Conservation (phyloP, 2,113 vertebrate species). For the Tichodroma muraria region DNA sequence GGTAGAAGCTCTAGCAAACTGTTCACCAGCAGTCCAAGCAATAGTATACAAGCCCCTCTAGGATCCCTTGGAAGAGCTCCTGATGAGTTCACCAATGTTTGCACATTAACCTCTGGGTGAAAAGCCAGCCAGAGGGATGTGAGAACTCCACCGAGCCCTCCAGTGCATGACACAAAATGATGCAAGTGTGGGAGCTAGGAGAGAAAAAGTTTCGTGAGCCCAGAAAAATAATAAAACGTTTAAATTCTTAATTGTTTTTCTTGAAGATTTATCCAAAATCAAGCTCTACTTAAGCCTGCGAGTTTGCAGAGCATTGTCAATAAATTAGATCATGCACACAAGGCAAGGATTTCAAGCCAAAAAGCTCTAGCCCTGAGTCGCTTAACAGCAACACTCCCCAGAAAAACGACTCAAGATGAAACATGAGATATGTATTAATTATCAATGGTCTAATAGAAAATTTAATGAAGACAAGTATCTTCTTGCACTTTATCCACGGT, state of each 20-base stretch:
- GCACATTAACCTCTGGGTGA: conserved; percentile 31
- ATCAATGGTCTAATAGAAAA: conserved; percentile 65
- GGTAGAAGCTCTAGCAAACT: conserved; percentile 33
- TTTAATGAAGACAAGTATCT: conserved; percentile 64
- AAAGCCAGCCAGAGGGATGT: conserved; percentile 30
- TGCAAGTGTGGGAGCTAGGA: conserved; percentile 32
- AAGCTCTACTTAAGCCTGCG: conserved; percentile 13
- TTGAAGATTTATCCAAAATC: conserved; percentile 50
- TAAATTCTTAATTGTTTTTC: conserved; percentile 57
- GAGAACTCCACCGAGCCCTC: neutral
- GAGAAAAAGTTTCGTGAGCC: conserved; percentile 6
- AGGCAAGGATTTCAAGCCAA: conserved; percentile 52
- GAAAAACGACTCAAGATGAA: conserved; percentile 45
- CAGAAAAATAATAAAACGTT: conserved; percentile 60
- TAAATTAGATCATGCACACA: conserved; percentile 66
- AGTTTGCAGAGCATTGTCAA: conserved; percentile 52
- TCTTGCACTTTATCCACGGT: conserved; percentile 57
- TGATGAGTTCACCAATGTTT: conserved; percentile 49
- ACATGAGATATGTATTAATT: conserved; percentile 64
- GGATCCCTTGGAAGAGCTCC: conserved; percentile 35
- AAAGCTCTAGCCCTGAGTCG: conserved; percentile 21
- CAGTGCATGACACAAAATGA: conserved; percentile 48
- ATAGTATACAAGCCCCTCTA: conserved; percentile 39
- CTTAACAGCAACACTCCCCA: conserved; percentile 33
- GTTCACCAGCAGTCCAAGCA: conserved; percentile 18